Evolutionary conservation across 30 jellyfish, hydroid and myxozoan species (phyloP), one percentile per base, ranked within the genome.

Genomic region (Nemopilema nomurai): DNA sequence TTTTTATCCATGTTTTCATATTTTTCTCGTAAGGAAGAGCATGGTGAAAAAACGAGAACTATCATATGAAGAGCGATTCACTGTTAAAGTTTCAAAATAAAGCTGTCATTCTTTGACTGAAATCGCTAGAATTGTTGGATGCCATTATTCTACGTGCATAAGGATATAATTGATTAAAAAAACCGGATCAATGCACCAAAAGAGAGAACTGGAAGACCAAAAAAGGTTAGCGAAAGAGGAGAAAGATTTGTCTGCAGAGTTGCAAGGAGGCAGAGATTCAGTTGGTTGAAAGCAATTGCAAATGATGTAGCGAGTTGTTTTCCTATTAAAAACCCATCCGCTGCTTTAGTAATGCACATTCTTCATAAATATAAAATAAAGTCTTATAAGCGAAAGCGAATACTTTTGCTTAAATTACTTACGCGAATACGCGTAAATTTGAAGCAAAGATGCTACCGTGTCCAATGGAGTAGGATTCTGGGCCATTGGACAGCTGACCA

Each of bases 201-300:
- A 20, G 24, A 26, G 53, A 53, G 87, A 77, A 20, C 66, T 77
- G 87, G 87, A 19, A 23, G 87, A 16, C 87, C 77, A 77, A 77
- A 77, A 62, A 52, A 77, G 30, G 1, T 24, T 9, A 4, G 16
- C 8, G 65, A 7, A 13, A 16, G 76, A 64, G 87, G 87, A 53
- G 77, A 77, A 57, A 13, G 76, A 27, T 19, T 50, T 51, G 26
- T 51, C 25, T 51, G 87, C 28, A 20, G 87, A n/a, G 63, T 28
- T 22, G 87, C 87, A 22, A 51, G 64, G 69, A 62, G 33, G 77
- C 65, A n/a, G 22, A 51, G 76, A 28, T 77, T 77, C 28, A 26
- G 77, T 8, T 51, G 0, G 18, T 53, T 77, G 19, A 33, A n/a
- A 27, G 26, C 62, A 1, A 57, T 77, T 26, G 53, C 1, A 33